Conservation (phyloP, 2,113 vertebrate genomes). For the Tupaia chinensis region DNA sequence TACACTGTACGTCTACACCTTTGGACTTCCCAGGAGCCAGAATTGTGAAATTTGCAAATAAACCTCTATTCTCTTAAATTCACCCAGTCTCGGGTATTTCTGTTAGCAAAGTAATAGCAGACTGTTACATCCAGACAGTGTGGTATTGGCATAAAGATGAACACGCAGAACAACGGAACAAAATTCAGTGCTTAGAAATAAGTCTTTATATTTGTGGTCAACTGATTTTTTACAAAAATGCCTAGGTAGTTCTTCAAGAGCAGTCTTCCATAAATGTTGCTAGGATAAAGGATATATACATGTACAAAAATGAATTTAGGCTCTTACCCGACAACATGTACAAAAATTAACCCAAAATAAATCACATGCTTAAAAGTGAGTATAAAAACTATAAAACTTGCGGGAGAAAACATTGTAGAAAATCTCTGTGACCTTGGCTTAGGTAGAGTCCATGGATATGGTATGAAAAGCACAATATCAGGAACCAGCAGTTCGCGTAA, state of each 20-base stretch:
- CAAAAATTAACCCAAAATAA: constrained; percentile 42
- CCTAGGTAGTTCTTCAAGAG: not conserved
- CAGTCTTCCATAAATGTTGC: not conserved
- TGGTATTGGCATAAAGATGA: not conserved
- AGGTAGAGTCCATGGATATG: not conserved
- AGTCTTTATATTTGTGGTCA: not conserved
- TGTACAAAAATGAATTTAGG: not conserved
- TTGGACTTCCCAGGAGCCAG: no score
- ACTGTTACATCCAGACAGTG: not conserved
- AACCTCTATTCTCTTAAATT: no score
- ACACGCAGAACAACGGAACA: not conserved
- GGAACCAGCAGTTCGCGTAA: no score
- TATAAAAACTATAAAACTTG: not conserved
- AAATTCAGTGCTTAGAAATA: not conserved
- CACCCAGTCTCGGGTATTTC: no score
- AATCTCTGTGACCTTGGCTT: not conserved
- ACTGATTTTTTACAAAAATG: not conserved
- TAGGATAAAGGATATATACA: not conserved
- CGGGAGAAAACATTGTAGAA: constrained; percentile 12
- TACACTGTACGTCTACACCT: no score
- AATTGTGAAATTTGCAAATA: no score
- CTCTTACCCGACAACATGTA: not conserved
- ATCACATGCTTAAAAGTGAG: not conserved
- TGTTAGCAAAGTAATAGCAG: no score
- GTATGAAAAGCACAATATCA: not conserved